Percentiles rank a stretch among this genome's conserved stretches.
These are phyloP conservation scores for Trididemnum nubilum DNA, from an alignment of 23 tunicate genomes.

Conservation along the genomic window DNA sequence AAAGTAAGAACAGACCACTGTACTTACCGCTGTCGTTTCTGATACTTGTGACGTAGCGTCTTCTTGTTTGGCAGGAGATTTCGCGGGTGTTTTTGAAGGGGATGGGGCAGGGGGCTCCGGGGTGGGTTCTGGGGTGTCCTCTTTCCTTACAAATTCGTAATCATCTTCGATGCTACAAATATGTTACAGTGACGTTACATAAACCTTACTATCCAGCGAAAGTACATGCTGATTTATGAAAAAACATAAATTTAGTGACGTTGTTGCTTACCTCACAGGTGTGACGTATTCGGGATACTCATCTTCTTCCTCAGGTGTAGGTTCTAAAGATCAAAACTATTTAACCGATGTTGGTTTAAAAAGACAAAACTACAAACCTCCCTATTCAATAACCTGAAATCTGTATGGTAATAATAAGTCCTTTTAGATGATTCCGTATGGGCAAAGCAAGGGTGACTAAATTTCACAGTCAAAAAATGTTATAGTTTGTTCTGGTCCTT, in stretches of 20 bases:
- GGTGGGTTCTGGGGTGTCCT: constrained; percentile 62
- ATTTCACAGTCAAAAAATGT: too few relatives aligned
- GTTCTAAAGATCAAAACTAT: neutral
- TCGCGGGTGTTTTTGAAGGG: constrained; percentile 29
- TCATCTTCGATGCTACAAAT: constrained; percentile 72
- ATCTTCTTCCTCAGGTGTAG: constrained; percentile 12
- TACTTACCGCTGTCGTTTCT: constrained; percentile 30
- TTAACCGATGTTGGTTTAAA: neutral
- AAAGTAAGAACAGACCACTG: too few relatives aligned
- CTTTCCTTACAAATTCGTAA: constrained; percentile 73
- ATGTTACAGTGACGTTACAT: too few relatives aligned
- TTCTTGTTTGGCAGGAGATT: constrained; percentile 29
- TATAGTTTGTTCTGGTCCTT: too few relatives aligned
- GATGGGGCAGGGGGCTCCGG: constrained; percentile 31
- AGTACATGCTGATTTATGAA: too few relatives aligned
- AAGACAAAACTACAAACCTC: neutral
- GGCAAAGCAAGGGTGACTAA: too few relatives aligned
- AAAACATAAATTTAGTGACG: neutral
- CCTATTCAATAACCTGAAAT: too few relatives aligned
- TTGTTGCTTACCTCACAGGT: constrained; percentile 27
- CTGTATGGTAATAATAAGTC: too few relatives aligned
- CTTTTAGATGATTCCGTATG: too few relatives aligned
- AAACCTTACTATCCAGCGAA: too few relatives aligned
- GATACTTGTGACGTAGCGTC: constrained; percentile 73
- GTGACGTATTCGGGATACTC: constrained; percentile 25